A percentile compares a stretch with the other conserved stretches of the same genome.
These are phyloP conservation scores for Addax nasomaculatus DNA, from an alignment of 2,113 vertebrate species.

Conservation along the genomic window DNA sequence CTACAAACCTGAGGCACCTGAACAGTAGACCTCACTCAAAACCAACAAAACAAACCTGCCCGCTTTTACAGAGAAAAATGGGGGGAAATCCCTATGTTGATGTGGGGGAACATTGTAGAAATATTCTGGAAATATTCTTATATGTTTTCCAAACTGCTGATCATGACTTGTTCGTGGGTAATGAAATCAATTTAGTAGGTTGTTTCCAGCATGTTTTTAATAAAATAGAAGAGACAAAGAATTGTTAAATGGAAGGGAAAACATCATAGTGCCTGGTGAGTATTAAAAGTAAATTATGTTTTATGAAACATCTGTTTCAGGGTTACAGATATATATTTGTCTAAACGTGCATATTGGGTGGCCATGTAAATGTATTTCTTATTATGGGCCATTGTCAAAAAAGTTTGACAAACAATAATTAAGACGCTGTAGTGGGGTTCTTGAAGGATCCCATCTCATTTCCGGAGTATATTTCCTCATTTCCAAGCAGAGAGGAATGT, in stretches of 20 bases:
- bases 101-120: not conserved
- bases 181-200: not conserved
- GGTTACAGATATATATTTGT: not conserved
- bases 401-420: not conserved
- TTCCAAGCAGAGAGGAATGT: not conserved
- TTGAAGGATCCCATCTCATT: not conserved
- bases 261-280: not conserved
- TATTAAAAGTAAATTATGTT: not conserved
- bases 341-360: not conserved
- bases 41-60: not conserved
- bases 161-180: not conserved
- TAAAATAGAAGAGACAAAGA: not conserved
- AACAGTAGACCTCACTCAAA: not conserved
- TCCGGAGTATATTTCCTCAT: not conserved
- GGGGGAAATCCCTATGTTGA: not conserved
- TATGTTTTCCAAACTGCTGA: not conserved
- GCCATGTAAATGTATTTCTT: not conserved
- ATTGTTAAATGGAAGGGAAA: not conserved
- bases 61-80: not conserved
- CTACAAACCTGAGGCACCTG: not conserved
- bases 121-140: not conserved
- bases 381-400: not conserved
- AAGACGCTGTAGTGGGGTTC: not conserved
- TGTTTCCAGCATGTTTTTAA: not conserved
- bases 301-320: not conserved